Base-by-base conservation (phyloP, 2,797 vertebrate genomes). In the Graptemys geographica region DNA sequence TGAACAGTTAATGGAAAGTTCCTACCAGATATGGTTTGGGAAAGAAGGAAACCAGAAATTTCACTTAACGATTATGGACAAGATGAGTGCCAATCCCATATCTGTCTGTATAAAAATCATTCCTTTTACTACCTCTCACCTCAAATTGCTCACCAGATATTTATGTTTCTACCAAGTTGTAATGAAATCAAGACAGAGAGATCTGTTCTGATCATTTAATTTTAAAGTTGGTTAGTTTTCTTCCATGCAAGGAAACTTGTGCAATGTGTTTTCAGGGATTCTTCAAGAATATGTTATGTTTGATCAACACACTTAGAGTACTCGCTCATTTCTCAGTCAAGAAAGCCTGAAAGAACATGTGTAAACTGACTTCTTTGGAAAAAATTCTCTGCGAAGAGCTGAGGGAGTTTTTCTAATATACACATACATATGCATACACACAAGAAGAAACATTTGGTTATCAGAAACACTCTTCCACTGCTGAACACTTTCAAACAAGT, bases 331-430 rank as follows among this genome's bases (percentile, higher is more conserved):
- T 89, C 91, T 88, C 88, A 95, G 94, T 94, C 94, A 86, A 94
- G 84, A 95, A 91, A 93, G 86, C 95, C 92, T 95, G 56, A 74
- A 94, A 95, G 93, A 94, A 88, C 86, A 56, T 8, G 56, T 93
- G 92, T 85, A 95, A 94, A 93, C 89, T 3, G 9, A 62, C 86
- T 94, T 90, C 93, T 86, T 74, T 69, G 86, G 86, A 90, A 87
- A 90, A 96, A 92, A 86, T 83, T 21, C 37, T 86, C 37, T 86
- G 13, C 0, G 25, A 95, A 53, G 44, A 89, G 90, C 87, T 19
- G 79, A 81, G 92, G 89, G 91, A 93, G 55, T 95, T 96, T 76
- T 56, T 76, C 11, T 81, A 89, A 84, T 86, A 94, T 47, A 91
- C 83, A 69, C n/a, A 10, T 37, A 69, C 18, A 69, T 69, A 69